These are phyloP conservation scores for Ectemnius lituratus DNA, from an alignment of 2,888 invertebrate species.

Conservation along the genomic window DNA sequence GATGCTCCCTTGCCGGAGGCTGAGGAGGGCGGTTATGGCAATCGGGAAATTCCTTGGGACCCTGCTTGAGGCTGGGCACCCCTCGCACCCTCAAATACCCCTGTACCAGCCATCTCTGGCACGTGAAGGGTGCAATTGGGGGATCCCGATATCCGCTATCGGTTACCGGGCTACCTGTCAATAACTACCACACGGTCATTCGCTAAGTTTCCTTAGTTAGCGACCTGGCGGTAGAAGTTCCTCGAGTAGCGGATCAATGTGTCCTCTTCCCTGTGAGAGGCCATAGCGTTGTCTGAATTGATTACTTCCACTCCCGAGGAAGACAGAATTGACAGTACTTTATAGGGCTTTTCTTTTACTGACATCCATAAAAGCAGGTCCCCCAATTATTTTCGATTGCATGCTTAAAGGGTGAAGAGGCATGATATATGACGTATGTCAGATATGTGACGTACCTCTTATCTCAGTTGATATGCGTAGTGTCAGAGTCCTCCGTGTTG, in stretches of 20 bases:
- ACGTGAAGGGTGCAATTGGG: slow-evolving; percentile 37
- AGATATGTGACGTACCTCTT: slow-evolving; percentile 13
- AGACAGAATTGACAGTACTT: no score
- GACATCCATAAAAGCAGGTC: no score
- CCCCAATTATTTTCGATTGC: no score
- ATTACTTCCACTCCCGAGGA: no score
- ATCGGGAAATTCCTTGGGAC: slow-evolving; percentile 42
- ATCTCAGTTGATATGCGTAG: slow-evolving; percentile 10
- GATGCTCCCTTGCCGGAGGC: slow-evolving; percentile 36
- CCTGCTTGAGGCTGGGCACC: neutral
- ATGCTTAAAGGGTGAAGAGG: neutral
- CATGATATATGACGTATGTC: neutral
- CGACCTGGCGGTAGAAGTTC: slow-evolving; percentile 13
- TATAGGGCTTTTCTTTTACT: no score
- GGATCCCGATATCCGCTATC: slow-evolving; percentile 48
- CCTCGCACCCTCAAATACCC: slow-evolving; percentile 12
- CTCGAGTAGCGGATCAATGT: neutral
- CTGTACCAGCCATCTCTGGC: slow-evolving; percentile 10
- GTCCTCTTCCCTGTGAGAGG: no score
- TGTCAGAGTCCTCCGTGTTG: neutral
- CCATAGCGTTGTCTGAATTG: no score
- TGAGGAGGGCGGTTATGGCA: slow-evolving; percentile 44
- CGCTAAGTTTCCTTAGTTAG: slow-evolving; percentile 19
- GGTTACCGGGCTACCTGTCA: slow-evolving; percentile 35
- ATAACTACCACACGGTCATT: slow-evolving; percentile 27